These are phyloP conservation scores for Exocentrus adspersus DNA, from an alignment of 2,888 invertebrate genomes.

Conservation along the genomic window DNA sequence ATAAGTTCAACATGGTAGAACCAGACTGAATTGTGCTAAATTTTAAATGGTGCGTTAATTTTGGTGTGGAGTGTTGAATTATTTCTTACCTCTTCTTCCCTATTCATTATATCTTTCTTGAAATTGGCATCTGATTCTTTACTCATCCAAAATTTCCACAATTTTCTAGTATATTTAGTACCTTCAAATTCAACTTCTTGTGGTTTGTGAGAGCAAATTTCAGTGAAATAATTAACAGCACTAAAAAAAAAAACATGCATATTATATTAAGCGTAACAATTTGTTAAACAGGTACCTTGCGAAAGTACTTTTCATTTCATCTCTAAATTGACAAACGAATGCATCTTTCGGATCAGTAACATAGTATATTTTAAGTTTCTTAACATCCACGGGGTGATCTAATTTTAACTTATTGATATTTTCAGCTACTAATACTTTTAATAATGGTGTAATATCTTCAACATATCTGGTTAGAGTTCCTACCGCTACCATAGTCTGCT, in stretches of 20 bases:
- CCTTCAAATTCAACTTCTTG: slow-evolving; percentile 58
- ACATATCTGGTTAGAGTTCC: slow-evolving; percentile 86
- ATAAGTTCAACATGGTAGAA: too few relatives aligned
- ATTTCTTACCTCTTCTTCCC: slow-evolving; percentile 65
- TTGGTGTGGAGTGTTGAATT: too few relatives aligned
- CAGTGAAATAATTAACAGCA: slow-evolving; percentile 62
- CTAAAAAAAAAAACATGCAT: slow-evolving; percentile 47
- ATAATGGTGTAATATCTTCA: slow-evolving; percentile 81
- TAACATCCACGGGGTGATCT: slow-evolving; percentile 71
- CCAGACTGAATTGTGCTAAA: too few relatives aligned
- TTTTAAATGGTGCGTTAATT: too few relatives aligned
- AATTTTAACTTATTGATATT: slow-evolving; percentile 68
- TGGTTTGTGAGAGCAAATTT: slow-evolving; percentile 48
- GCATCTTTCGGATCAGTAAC: slow-evolving; percentile 80
- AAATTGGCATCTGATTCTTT: slow-evolving; percentile 73
- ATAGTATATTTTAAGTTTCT: slow-evolving; percentile 78
- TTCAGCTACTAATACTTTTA: slow-evolving; percentile 72
- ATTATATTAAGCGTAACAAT: background rate
- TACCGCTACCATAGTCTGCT: slow-evolving; percentile 81
- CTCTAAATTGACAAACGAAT: slow-evolving; percentile 75
- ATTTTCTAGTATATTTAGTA: slow-evolving; percentile 68
- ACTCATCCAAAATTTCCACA: slow-evolving; percentile 83
- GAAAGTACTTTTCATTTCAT: slow-evolving; percentile 68
- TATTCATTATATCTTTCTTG: slow-evolving; percentile 72
- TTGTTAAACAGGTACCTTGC: slow-evolving; percentile 49